Conservation (phyloP, 2,113 vertebrate genomes). For the Dipodomys stephensi region DNA sequence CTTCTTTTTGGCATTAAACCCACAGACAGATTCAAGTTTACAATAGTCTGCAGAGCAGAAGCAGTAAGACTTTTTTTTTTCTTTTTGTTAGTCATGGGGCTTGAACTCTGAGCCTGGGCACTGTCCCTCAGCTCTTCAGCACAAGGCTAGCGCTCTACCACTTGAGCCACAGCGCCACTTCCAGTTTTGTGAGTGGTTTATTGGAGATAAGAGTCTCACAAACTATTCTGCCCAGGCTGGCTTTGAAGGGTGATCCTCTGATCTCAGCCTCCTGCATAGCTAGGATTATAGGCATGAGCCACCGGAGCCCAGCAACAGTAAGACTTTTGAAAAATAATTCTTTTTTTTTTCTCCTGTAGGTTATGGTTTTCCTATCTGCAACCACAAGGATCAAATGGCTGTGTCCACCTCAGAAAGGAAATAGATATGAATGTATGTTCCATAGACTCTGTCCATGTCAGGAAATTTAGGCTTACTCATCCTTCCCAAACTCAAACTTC, state of each 20-base stretch:
- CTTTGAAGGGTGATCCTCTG: too few species aligned
- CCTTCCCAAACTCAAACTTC: slow-evolving; percentile 95
- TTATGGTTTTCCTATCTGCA: slow-evolving; percentile 15
- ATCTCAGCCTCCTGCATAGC: too few species aligned
- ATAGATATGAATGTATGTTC: not conserved
- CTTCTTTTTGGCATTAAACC: not conserved
- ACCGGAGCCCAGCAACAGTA: not conserved
- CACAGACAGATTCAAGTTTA: slow-evolving; percentile 9
- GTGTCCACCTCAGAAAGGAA: slow-evolving; percentile 12
- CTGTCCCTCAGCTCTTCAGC: too few species aligned
- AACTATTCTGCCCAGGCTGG: too few species aligned
- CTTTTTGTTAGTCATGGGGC: not conserved
- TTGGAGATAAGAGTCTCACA: too few species aligned
- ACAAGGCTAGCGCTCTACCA: too few species aligned
- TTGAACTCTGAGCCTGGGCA: too few species aligned
- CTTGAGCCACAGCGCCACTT: too few species aligned
- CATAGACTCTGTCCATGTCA: not conserved
- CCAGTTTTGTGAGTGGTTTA: too few species aligned
- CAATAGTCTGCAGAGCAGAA: not conserved
- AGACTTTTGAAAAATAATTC: not conserved
- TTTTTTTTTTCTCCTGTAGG: slow-evolving; percentile 10
- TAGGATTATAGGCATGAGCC: too few species aligned
- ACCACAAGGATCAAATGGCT: not conserved
- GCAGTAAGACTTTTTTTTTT: not conserved
- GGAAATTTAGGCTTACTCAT: slow-evolving; percentile 88